Evolutionary conservation across 2,888 invertebrate species (phyloP).

Genomic region (Diplolepis rosae): DNA sequence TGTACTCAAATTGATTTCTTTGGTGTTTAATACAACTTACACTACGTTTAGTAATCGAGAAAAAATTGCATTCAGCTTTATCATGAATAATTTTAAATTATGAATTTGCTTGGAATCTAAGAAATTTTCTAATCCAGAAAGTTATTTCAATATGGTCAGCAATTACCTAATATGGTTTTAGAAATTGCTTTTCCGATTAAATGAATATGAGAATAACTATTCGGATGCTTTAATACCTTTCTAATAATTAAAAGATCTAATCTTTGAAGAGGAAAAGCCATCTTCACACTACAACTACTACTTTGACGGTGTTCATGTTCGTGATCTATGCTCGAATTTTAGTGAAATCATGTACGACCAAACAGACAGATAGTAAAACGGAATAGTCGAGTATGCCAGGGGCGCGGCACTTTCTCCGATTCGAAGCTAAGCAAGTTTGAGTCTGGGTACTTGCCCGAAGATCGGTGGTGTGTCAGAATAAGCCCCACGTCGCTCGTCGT

Average conservation of each 20-base stretch:
- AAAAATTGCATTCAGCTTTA: no score
- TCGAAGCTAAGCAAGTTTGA: conserved; percentile 34
- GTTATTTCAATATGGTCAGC: no score
- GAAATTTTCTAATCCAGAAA: background rate
- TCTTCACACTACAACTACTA: no score
- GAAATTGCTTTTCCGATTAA: background rate
- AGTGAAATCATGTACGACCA: background rate
- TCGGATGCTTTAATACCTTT: background rate
- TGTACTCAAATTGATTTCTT: no score
- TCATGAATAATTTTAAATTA: no score
- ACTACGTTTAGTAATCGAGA: no score
- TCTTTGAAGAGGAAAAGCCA: background rate
- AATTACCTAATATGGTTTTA: background rate
- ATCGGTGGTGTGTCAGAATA: conserved; percentile 34
- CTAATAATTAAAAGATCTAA: background rate
- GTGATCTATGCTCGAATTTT: background rate
- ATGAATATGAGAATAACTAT: background rate
- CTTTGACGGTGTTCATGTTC: background rate
- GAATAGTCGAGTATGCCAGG: background rate
- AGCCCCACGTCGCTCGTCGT: conserved; percentile 25
- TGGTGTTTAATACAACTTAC: no score
- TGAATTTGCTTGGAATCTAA: background rate
- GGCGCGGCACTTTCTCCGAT: conserved; percentile 47
- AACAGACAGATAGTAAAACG: background rate
- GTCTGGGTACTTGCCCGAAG: conserved; percentile 39